phyloP scores from a whole-genome alignment of 1,140 invertebrate species.

The fruit fly (Drosophila melanogaster) region DNA sequence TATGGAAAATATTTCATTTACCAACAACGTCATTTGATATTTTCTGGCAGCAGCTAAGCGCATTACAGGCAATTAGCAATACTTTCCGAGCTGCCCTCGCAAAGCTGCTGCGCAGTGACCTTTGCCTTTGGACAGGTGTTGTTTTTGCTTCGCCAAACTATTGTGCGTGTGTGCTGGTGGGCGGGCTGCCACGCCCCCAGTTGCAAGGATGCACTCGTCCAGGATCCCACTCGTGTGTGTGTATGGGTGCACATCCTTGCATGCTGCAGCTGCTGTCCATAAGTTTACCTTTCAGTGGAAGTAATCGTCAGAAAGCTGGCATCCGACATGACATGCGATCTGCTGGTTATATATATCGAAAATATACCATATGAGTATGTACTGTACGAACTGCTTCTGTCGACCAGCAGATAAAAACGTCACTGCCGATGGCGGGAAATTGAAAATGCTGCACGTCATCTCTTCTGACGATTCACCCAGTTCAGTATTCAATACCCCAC shows the following conservation, averaged over 20 bases:
- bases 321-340: constrained; percentile 48
- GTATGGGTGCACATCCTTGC: background rate
- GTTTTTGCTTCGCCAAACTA: constrained; percentile 20
- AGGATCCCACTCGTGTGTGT: constrained; percentile 2
- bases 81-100: constrained; percentile 11
- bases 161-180: constrained; percentile 2
- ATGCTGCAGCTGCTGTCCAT: constrained; percentile 14
- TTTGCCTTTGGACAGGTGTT: constrained; percentile 15
- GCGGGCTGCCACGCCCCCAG: background rate
- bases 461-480: constrained; percentile 15
- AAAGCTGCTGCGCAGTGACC: background rate
- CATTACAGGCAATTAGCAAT: background rate
- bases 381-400: constrained; percentile 14
- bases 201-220: constrained; percentile 20
- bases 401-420: constrained; percentile 56
- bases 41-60: background rate
- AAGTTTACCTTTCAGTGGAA: constrained; percentile 45
- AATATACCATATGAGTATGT: too few species aligned
- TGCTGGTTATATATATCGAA: constrained; percentile 16
- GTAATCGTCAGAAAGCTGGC: constrained; percentile 52
- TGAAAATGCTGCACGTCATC: constrained; percentile 14
- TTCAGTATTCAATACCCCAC: background rate
- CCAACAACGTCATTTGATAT: background rate
- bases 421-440: constrained; percentile 43
- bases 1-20: background rate